Conservation (phyloP, 1,140 invertebrate genomes). For the Meloidogyne chitwoodi region DNA sequence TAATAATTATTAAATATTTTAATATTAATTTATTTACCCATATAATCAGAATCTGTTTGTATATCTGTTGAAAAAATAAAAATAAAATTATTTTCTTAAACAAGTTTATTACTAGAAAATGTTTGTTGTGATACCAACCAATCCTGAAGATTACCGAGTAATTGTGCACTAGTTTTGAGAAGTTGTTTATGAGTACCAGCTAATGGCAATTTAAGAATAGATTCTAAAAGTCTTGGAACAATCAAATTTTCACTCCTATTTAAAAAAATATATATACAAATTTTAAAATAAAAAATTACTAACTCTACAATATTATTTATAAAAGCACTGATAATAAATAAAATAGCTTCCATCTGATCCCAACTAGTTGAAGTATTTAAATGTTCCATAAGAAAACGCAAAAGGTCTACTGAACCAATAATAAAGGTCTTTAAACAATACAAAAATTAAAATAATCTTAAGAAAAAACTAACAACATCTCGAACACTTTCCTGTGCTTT, state of each 20-base stretch:
- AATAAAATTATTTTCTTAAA: too few species aligned
- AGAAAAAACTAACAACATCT: constrained; percentile 68
- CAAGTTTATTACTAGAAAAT: too few species aligned
- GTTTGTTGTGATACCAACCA: constrained; percentile 74
- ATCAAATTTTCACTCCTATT: constrained; percentile 81
- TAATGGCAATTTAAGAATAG: constrained; percentile 77
- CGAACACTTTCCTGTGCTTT: constrained; percentile 88
- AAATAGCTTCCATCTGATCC: constrained; percentile 85
- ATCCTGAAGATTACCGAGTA: constrained; percentile 86
- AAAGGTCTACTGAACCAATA: constrained; percentile 82
- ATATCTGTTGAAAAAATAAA: background rate
- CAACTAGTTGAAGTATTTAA: constrained; percentile 68
- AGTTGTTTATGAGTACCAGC: constrained; percentile 79
- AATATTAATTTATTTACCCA: constrained; percentile 66
- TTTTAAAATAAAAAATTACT: constrained; percentile 4
- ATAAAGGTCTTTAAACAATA: constrained; percentile 74
- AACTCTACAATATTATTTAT: constrained; percentile 91
- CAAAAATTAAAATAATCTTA: background rate
- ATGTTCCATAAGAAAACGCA: constrained; percentile 71
- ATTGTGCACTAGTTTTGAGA: constrained; percentile 77
- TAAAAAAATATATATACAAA: constrained; percentile 20
- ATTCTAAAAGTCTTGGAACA: constrained; percentile 85
- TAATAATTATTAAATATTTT: background rate
- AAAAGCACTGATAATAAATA: constrained; percentile 90
- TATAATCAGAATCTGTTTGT: constrained; percentile 73